phyloP scores from a whole-genome alignment of 2,113 vertebrate species.

The Mohoua ochrocephala region DNA sequence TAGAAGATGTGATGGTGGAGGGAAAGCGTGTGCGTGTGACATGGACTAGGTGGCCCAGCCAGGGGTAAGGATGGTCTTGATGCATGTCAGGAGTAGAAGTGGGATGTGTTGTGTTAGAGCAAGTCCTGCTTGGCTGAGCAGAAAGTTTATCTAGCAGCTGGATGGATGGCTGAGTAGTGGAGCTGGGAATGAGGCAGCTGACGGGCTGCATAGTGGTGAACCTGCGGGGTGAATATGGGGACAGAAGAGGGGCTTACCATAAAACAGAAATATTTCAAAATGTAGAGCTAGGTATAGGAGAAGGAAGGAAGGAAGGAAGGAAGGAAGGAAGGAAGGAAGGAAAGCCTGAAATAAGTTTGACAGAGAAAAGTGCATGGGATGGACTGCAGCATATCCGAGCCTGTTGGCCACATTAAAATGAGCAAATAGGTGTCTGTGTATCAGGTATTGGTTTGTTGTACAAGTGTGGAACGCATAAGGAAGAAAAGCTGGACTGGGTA shows the following conservation, averaged over 20 bases:
- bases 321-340: too few relatives aligned
- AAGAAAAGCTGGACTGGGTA: not conserved
- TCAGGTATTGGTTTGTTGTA: not conserved
- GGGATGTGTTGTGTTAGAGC: not conserved
- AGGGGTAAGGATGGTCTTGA: not conserved
- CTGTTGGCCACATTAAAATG: not conserved
- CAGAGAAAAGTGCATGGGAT: not conserved
- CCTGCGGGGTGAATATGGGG: not conserved
- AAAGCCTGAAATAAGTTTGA: not conserved
- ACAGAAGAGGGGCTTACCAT: rapidly evolving
- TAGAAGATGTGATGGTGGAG: not conserved
- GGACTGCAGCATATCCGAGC: not conserved
- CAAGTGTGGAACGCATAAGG: not conserved
- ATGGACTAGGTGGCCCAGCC: rapidly evolving
- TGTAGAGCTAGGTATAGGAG: not conserved
- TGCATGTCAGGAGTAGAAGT: not conserved
- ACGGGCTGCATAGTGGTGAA: rapidly evolving
- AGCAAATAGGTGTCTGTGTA: not conserved
- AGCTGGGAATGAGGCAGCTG: not conserved
- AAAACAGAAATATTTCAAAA: not conserved
- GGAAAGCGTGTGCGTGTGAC: not conserved
- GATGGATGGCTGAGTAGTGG: not conserved
- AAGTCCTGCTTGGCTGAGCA: not conserved
- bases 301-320: rapidly evolving
- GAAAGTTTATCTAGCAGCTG: not conserved